phyloP scores from a whole-genome alignment of 2,888 invertebrate genomes.

The Boloria selene region DNA sequence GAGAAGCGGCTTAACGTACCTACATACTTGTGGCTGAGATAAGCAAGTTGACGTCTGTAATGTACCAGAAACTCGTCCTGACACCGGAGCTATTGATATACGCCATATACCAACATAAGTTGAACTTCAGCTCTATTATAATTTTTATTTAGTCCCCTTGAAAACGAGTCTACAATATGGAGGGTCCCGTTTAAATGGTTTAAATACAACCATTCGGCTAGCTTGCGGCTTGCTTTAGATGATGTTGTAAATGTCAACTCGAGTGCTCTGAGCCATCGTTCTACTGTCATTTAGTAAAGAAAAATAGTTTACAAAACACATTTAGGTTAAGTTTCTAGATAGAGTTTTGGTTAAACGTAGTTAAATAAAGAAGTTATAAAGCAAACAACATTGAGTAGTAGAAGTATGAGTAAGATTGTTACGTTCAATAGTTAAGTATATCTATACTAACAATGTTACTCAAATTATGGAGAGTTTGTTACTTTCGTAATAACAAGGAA shows the following conservation, averaged over 20 bases:
- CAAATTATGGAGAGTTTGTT: too few species aligned
- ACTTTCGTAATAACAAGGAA: too few species aligned
- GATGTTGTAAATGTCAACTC: constrained; percentile 80
- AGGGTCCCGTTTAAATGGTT: constrained; percentile 66
- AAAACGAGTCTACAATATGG: constrained; percentile 37
- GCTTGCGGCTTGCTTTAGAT: constrained; percentile 71
- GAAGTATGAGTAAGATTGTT: too few species aligned
- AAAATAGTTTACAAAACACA: constrained; percentile 52
- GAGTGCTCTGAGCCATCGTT: constrained; percentile 70
- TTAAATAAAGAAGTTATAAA: background rate
- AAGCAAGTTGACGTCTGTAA: constrained; percentile 71
- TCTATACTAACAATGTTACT: too few species aligned
- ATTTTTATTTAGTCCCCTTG: constrained; percentile 40
- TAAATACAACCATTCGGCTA: constrained; percentile 61
- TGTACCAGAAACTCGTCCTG: constrained; percentile 69
- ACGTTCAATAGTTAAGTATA: too few species aligned
- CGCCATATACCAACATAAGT: constrained; percentile 60
- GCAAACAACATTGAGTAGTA: too few species aligned
- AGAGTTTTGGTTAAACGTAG: constrained; percentile 26
- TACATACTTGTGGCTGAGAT: constrained; percentile 60
- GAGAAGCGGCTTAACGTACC: constrained; percentile 58
- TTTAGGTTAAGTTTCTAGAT: constrained; percentile 54
- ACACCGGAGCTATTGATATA: constrained; percentile 66
- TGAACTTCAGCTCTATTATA: constrained; percentile 52
- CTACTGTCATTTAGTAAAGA: constrained; percentile 64